These are phyloP conservation scores for Cyanocitta stelleri DNA, from an alignment of 2,113 vertebrate genomes.

Conservation along the genomic window DNA sequence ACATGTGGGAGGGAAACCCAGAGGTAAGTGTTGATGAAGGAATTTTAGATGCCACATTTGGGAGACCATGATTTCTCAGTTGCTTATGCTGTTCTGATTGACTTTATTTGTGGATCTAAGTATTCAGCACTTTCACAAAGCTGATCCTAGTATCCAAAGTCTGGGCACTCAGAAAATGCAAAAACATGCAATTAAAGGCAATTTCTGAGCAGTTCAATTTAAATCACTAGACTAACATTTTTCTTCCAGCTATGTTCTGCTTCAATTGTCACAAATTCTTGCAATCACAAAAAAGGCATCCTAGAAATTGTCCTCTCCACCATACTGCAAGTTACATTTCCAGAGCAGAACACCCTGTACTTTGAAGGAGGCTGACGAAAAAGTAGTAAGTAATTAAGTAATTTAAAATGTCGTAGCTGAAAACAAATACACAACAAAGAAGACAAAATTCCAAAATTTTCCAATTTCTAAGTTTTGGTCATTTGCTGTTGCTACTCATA, in stretches of 20 bases:
- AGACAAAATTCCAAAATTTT: background rate
- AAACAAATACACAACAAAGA: background rate
- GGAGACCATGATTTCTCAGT: background rate
- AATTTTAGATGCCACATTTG: background rate
- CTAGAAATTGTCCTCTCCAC: background rate
- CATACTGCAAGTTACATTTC: background rate
- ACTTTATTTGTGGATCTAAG: background rate
- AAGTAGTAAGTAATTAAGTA: background rate
- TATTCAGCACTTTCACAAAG: background rate
- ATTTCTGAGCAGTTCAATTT: background rate
- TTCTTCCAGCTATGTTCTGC: background rate
- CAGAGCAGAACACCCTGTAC: background rate
- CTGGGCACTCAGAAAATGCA: background rate
- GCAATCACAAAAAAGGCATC: background rate
- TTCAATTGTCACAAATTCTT: background rate
- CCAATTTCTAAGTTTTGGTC: background rate
- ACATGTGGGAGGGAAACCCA: background rate
- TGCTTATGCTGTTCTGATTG: background rate
- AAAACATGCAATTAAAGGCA: constrained; percentile 8
- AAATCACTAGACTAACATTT: background rate
- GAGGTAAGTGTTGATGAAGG: background rate
- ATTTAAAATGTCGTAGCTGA: background rate
- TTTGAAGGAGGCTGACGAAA: background rate
- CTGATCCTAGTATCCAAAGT: background rate
- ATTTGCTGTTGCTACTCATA: background rate